Conservation (phyloP, 1,140 invertebrate genomes). For the Anagrus nilaparvatae region DNA sequence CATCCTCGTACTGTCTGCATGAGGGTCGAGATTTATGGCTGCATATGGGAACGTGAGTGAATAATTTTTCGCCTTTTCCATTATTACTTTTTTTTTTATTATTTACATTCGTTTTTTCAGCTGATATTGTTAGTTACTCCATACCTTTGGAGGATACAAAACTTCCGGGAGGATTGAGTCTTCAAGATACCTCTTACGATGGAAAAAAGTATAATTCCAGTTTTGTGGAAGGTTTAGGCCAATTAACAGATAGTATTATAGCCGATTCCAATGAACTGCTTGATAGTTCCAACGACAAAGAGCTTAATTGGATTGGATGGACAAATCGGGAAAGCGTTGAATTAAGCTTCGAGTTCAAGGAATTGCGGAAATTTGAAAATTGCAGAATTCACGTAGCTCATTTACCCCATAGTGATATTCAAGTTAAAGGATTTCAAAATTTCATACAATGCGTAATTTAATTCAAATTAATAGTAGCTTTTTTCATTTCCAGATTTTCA, state of each 20-base stretch:
- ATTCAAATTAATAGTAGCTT: slow-evolving; percentile 11
- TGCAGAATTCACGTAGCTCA: slow-evolving; percentile 70
- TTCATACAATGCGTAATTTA: not conserved
- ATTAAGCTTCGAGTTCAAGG: slow-evolving; percentile 71
- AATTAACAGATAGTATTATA: slow-evolving; percentile 59
- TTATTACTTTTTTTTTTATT: too few relatives aligned
- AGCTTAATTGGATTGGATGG: slow-evolving; percentile 75
- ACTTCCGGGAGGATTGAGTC: slow-evolving; percentile 59
- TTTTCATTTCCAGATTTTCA: slow-evolving; percentile 52
- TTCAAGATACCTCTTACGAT: slow-evolving; percentile 87
- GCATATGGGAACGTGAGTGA: slow-evolving; percentile 73
- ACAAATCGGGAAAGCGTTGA: slow-evolving; percentile 55
- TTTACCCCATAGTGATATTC: slow-evolving; percentile 58
- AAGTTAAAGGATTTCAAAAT: too few relatives aligned
- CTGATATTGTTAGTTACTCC: slow-evolving; percentile 48
- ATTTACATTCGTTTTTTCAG: not conserved
- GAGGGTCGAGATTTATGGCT: slow-evolving; percentile 83
- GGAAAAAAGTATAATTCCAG: slow-evolving; percentile 58
- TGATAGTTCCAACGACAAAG: slow-evolving; percentile 17
- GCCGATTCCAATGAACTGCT: slow-evolving; percentile 27
- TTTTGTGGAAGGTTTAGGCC: slow-evolving; percentile 65
- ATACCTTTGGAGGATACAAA: slow-evolving; percentile 48
- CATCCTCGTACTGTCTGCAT: slow-evolving; percentile 86
- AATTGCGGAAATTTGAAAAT: slow-evolving; percentile 61
- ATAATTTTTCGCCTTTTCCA: not conserved